Base-by-base conservation (phyloP, 2,113 vertebrate genomes). In the Silurus asotus region DNA sequence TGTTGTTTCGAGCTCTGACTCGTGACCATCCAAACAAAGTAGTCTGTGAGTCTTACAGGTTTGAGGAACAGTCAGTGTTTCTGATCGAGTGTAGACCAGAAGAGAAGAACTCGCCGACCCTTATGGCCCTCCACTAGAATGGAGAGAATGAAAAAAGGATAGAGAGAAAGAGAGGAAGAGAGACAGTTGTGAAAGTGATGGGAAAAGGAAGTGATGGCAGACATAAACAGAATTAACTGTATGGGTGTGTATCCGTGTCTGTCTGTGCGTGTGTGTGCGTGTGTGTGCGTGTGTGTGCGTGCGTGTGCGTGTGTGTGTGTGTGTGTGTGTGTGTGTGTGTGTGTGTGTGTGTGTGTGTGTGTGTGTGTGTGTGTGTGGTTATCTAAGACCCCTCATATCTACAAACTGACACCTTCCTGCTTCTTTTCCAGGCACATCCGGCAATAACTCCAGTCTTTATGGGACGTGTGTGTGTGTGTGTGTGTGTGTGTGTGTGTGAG, bases 401-500 rank as follows among this genome's bases (percentile, higher is more conserved):
- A 65, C 62, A 86, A 55, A 86, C 72, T 67, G 77, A 83, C 82
- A 89, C 88, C 78, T 89, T 84, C 88, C 85, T 87, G 51, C 53
- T 56, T 81, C 69, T 69, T 76, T 83, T 82, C 79, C 75, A 84
- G 56, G 53, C 77, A 81, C 55, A 87, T 89, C 85, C 82, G 82
- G 82, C 70, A 74, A 89, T 82, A 84, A 87, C 83, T 89, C 75
- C 58, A 90, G 88, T 87, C 91, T 90, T 92, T 88, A 87, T 89
- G 72, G 51, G 76, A 78, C 17, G 51, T 37, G 10, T 82, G 87
- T 89, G 84, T 86, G 86, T 88, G 59, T 86, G 74, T 87, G 72
- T 76, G 64, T 56, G 74, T 85, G 88, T 67, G 19, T 85, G 74
- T 56, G 75, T 78, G 84, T 56, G 58, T 64, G 72, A 78, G 64